Percentiles rank a stretch among this genome's conserved stretches.
Evolutionary conservation across 1,140 invertebrate genomes (phyloP).

Genomic region (Caerostris darwini): DNA sequence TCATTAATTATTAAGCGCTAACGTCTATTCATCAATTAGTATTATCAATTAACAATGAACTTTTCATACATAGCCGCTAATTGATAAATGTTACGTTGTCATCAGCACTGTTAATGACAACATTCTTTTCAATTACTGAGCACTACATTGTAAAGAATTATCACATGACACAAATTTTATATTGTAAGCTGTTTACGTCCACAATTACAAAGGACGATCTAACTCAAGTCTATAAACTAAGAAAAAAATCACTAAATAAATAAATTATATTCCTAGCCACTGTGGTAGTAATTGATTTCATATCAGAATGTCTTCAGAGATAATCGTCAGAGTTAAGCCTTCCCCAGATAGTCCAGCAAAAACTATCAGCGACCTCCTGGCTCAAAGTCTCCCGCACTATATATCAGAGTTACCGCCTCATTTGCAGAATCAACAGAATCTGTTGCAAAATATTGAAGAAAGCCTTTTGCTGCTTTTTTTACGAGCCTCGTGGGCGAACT

Average conservation of each 20-base stretch:
- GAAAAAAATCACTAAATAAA: neutral
- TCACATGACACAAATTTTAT: too few relatives aligned
- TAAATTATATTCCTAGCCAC: neutral
- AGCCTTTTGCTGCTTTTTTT: neutral
- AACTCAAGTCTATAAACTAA: too few relatives aligned
- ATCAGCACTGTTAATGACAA: too few relatives aligned
- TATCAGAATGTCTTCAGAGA: neutral
- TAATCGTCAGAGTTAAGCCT: neutral
- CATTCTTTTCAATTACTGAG: too few relatives aligned
- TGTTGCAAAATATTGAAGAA: slow-evolving; percentile 23
- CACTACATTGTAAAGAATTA: too few relatives aligned
- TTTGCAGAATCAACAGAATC: neutral
- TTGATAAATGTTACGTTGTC: too few relatives aligned
- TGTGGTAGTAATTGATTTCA: neutral
- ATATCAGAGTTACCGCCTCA: slow-evolving; percentile 12
- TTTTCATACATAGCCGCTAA: too few relatives aligned
- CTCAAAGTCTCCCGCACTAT: neutral
- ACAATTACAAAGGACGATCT: too few relatives aligned
- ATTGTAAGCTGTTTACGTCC: too few relatives aligned
- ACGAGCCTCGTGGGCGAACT: neutral
- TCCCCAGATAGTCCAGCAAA: neutral
- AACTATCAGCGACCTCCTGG: neutral
- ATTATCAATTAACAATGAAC: too few relatives aligned
- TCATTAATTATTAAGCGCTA: too few relatives aligned
- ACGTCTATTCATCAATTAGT: too few relatives aligned